Percentiles rank a stretch among this genome's conserved stretches.
phyloP scores from a whole-genome alignment of 2,797 vertebrate genomes.

The Linurgus olivaceus region DNA sequence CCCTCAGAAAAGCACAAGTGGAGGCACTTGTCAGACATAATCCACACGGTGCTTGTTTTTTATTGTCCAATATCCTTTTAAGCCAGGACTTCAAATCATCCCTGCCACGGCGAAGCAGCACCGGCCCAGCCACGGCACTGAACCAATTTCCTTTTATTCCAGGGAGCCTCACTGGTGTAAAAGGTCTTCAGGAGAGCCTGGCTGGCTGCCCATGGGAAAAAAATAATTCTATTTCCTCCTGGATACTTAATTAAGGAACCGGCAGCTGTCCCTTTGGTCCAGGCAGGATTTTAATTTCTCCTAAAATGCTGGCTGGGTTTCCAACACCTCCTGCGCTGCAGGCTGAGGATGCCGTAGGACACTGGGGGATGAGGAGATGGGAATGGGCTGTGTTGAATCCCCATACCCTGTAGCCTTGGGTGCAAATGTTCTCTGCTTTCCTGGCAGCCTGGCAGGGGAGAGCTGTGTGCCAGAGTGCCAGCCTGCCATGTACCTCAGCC shows the following conservation, averaged over 20 bases:
- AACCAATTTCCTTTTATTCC: conserved; percentile 35
- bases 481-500: conserved; percentile 83
- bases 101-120: not conserved
- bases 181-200: conserved; percentile 21
- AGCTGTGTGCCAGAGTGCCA: conserved; percentile 86
- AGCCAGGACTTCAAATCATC: conserved; percentile 57
- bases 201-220: conserved; percentile 10
- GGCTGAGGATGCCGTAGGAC: not conserved
- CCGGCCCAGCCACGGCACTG: rapidly evolving
- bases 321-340: rapidly evolving
- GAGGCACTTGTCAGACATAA: conserved; percentile 32
- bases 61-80: conserved; percentile 64
- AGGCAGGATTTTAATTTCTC: conserved; percentile 22
- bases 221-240: conserved; percentile 14
- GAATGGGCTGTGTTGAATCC: not conserved
- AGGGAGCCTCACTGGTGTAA: not conserved
- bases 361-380: not conserved
- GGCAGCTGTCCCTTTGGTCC: not conserved
- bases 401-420: not conserved
- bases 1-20: not conserved
- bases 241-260: conserved; percentile 13
- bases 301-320: not conserved
- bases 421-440: not conserved
- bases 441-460: conserved; percentile 81
- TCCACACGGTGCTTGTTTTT: conserved; percentile 32